A percentile compares a stretch with the other conserved stretches of the same genome.
Evolutionary conservation across 1,140 invertebrate genomes (phyloP).

Genomic region (Achroia grisella): DNA sequence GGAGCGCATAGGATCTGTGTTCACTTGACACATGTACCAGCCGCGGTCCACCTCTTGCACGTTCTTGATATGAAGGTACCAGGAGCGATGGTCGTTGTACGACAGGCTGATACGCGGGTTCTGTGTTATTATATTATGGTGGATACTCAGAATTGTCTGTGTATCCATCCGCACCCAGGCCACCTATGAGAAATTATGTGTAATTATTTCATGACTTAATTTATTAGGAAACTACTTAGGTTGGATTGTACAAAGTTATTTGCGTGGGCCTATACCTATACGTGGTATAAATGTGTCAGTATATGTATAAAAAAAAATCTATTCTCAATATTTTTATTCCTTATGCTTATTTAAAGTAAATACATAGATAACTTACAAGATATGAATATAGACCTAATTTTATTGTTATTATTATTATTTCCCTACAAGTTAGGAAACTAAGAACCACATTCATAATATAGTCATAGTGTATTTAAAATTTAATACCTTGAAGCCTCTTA

Average conservation of each 20-base stretch:
- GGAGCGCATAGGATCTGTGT: constrained; percentile 90
- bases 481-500: constrained; percentile 90
- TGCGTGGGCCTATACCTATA: no score
- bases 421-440: no score
- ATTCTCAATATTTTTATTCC: no score
- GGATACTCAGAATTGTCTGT: constrained; percentile 92
- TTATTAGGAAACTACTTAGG: neutral
- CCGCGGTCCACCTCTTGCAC: constrained; percentile 87
- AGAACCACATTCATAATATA: no score
- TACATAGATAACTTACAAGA: no score
- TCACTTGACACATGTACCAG: constrained; percentile 91
- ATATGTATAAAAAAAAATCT: no score
- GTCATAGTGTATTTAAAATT: neutral
- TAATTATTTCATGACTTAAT: neutral
- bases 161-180: constrained; percentile 94
- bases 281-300: no score
- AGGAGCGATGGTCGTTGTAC: constrained; percentile 90
- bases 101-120: constrained; percentile 89
- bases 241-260: no score
- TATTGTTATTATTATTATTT: no score
- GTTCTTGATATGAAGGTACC: constrained; percentile 89
- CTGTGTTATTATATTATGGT: constrained; percentile 90
- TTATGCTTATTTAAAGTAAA: no score
- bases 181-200: constrained; percentile 75
- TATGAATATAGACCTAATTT: no score